Percentiles rank a stretch among this genome's conserved stretches.
phyloP scores from a whole-genome alignment of 2,797 vertebrate genomes.

The Anguilla anguilla region DNA sequence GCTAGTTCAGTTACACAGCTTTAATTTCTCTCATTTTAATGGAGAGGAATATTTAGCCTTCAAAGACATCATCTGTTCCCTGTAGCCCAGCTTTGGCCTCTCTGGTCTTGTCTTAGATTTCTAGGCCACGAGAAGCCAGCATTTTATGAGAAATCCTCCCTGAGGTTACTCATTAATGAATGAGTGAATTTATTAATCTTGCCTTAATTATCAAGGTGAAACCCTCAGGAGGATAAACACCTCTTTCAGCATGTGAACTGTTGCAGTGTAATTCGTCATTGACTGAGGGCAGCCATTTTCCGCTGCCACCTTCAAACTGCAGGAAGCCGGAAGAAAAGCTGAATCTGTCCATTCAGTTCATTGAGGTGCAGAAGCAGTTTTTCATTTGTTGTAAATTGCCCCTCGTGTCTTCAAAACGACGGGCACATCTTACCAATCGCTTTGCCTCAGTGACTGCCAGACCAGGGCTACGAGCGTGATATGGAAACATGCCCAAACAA shows the following conservation, averaged over 20 bases:
- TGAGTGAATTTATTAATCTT: conserved; percentile 68
- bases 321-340: not conserved
- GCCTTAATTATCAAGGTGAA: conserved; percentile 70
- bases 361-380: too few species aligned
- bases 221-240: conserved; percentile 50
- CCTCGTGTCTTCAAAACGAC: not conserved
- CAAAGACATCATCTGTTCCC: conserved; percentile 71
- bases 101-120: conserved; percentile 46
- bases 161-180: conserved; percentile 70
- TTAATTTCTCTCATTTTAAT: conserved; percentile 75
- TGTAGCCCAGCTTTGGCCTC: conserved; percentile 56
- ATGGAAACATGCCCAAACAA: not conserved
- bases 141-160: conserved; percentile 56
- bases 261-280: conserved; percentile 44
- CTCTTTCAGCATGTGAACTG: conserved; percentile 54
- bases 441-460: not conserved
- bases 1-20: conserved; percentile 76
- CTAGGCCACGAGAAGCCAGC: conserved; percentile 48
- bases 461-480: not conserved
- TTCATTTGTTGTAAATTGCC: not conserved
- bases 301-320: not conserved
- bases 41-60: conserved; percentile 75
- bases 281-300: conserved; percentile 32
- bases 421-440: not conserved
- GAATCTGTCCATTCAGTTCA: not conserved